Evolutionary conservation across 2,888 invertebrate genomes (phyloP).

Genomic region (Podotricha telesiphe): DNA sequence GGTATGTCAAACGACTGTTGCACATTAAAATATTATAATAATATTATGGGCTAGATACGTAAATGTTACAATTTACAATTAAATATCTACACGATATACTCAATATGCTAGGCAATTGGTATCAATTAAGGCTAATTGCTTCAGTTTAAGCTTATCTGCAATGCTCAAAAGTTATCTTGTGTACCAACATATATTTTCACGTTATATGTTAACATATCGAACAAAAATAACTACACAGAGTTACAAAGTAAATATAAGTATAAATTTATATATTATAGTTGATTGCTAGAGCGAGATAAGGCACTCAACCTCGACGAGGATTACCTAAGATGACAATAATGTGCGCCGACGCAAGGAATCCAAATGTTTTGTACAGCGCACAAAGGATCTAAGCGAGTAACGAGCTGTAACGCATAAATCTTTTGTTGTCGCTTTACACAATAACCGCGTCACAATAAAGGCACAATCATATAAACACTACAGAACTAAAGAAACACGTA

Average conservation of each 20-base stretch:
- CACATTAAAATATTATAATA: constrained; percentile 15
- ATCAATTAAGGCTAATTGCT: constrained; percentile 55
- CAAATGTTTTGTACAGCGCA: constrained; percentile 59
- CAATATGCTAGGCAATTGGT: constrained; percentile 40
- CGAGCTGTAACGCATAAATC: constrained; percentile 50
- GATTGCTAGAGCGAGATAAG: constrained; percentile 58
- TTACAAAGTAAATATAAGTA: constrained; percentile 37
- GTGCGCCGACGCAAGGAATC: constrained; percentile 60
- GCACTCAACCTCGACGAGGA: constrained; percentile 58
- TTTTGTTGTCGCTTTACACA: constrained; percentile 50
- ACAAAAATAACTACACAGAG: background rate
- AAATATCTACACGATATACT: constrained; percentile 2
- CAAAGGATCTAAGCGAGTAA: constrained; percentile 69
- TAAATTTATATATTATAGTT: constrained; percentile 46
- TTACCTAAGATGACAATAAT: constrained; percentile 58
- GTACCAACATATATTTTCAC: background rate
- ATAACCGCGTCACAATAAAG: constrained; percentile 62
- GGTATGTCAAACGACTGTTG: background rate
- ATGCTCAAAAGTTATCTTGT: constrained; percentile 10
- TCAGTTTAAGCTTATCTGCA: constrained; percentile 50
- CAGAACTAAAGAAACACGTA: constrained; percentile 54
- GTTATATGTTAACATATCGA: constrained; percentile 3
- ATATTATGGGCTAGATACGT: constrained; percentile 6
- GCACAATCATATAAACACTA: constrained; percentile 68
- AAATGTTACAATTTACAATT: constrained; percentile 5